Conservation (phyloP, 1,140 invertebrate genomes). For the Reticulitermes speratus region DNA sequence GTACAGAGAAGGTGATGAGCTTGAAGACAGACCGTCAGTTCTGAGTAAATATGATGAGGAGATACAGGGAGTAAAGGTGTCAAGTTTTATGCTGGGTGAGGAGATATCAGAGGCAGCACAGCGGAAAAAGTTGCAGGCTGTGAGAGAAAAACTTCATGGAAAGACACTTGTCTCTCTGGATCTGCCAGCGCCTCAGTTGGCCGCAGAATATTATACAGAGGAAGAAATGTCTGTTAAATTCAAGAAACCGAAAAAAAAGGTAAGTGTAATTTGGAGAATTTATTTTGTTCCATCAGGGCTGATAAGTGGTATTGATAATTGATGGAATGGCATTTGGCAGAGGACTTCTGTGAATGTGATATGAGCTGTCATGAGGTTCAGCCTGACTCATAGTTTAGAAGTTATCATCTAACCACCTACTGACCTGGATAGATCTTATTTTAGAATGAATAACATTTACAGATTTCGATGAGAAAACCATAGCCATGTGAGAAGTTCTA, state of each 20-base stretch:
- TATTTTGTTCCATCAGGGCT: background rate
- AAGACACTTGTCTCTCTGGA: constrained; percentile 75
- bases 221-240: constrained; percentile 81
- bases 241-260: constrained; percentile 93
- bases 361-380: too few species aligned
- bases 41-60: constrained; percentile 96
- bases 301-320: too few species aligned
- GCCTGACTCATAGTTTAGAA: too few species aligned
- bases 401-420: too few species aligned
- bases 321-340: too few species aligned
- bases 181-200: constrained; percentile 66
- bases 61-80: constrained; percentile 75
- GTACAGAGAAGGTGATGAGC: constrained; percentile 81
- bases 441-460: too few species aligned
- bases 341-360: too few species aligned
- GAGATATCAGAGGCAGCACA: background rate
- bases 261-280: constrained; percentile 46
- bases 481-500: too few species aligned
- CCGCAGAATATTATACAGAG: constrained; percentile 86
- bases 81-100: constrained; percentile 77
- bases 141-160: constrained; percentile 50
- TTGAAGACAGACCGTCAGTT: constrained; percentile 68
- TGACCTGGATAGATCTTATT: too few species aligned
- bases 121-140: constrained; percentile 45
- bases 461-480: too few species aligned